Evolutionary conservation across 1,140 invertebrate species (phyloP).

Genomic region (Procambarus clarkii): DNA sequence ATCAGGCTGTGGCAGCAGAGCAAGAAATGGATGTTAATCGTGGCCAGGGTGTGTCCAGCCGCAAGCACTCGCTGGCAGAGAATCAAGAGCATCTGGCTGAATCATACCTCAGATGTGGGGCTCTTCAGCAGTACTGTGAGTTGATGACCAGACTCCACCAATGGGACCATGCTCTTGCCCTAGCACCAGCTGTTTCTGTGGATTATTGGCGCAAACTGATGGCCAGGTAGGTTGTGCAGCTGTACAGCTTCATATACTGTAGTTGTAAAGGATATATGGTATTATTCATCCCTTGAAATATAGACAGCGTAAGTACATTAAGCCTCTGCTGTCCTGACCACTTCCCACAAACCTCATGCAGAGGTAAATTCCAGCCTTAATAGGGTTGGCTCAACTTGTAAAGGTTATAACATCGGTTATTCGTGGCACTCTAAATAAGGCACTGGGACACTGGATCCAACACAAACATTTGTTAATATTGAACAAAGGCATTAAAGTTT

Average conservation of each 20-base stretch:
- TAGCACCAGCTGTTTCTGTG: slow-evolving; percentile 77
- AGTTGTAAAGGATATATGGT: too few relatives aligned
- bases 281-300: too few relatives aligned
- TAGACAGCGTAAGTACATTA: too few relatives aligned
- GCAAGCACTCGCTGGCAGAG: slow-evolving; percentile 72
- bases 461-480: too few relatives aligned
- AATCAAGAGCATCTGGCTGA: slow-evolving; percentile 74
- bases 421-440: too few relatives aligned
- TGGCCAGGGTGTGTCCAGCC: slow-evolving; percentile 25
- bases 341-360: too few relatives aligned
- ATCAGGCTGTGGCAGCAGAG: slow-evolving; percentile 76
- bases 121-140: slow-evolving; percentile 78
- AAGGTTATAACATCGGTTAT: too few relatives aligned
- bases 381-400: too few relatives aligned
- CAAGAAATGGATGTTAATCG: slow-evolving; percentile 74
- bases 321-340: too few relatives aligned
- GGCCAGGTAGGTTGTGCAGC: slow-evolving; percentile 74
- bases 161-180: slow-evolving; percentile 77
- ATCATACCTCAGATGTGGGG: slow-evolving; percentile 76
- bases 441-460: too few relatives aligned
- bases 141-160: slow-evolving; percentile 76
- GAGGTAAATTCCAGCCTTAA: too few relatives aligned
- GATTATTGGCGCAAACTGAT: slow-evolving; percentile 77
- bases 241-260: background rate
- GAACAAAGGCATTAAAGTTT: too few relatives aligned